Base-by-base conservation (phyloP, 2,113 vertebrate species). In the Symphodus melops region DNA sequence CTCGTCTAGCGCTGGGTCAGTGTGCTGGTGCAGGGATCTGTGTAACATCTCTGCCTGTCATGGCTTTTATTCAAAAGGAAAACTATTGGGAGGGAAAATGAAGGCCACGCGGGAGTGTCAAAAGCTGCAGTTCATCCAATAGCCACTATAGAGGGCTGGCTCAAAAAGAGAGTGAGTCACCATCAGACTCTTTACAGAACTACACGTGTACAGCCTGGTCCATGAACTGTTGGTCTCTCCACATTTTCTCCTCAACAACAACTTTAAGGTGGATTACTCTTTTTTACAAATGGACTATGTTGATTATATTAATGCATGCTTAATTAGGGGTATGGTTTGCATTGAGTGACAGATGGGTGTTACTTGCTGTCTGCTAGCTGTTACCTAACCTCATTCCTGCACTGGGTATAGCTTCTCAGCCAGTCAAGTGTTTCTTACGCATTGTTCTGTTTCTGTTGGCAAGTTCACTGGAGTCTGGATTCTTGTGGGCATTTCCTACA, bases 1-100 rank as follows among this genome's bases (percentile, higher is more conserved):
- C 72, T 88, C 9, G 9, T 84, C 79, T 79, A 58, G 48, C 66
- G 63, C 59, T 63, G 51, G 72, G 53, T 82, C 82, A 67, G 37
- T 67, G 54, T 74, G 64, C 25, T 79, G 55, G 69, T 56, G 63
- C 25, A 66, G 52, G 49, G 48, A 54, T 59, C 73, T 76, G 68
- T 75, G 75, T 68, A 75, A 63, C 53, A 68, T 80, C 69, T 80
- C 79, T 55, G 63, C 56, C 56, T 58, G 28, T 68, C 65, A 76
- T 82, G 67, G 49, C 82, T 76, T 78, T n/a, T 42, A 54, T 2
- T 3, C 42, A 44, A 20, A 8, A n/a, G 48, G 19, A 11, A 41
- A n/a, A 51, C 48, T 51, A 8, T 2, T 9, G 19, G 48, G 48
- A 14, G 5, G 19, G 19, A 20, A 9, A 51, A 20, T 51, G 48